Percentiles rank a stretch among this genome's conserved stretches.
Evolutionary conservation across 2,888 invertebrate species (phyloP).

Genomic region (Callimorpha dominula): DNA sequence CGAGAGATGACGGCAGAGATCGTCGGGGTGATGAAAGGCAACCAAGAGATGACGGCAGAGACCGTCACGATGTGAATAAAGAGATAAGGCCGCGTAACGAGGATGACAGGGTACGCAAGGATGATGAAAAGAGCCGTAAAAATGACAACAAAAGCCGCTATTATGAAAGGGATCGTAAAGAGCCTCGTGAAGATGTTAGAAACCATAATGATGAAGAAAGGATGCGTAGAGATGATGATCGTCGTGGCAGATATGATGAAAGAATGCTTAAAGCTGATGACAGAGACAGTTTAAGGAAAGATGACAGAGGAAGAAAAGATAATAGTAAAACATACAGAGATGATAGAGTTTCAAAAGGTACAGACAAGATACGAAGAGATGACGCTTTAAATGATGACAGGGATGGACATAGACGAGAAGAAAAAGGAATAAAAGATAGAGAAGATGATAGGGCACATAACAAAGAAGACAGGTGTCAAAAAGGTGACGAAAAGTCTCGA

Average conservation of each 20-base stretch:
- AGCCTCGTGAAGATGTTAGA: conserved; percentile 21
- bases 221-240: conserved; percentile 27
- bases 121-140: conserved; percentile 24
- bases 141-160: conserved; percentile 23
- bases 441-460: neutral
- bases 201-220: conserved; percentile 19
- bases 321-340: neutral
- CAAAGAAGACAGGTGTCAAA: neutral
- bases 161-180: conserved; percentile 13
- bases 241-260: conserved; percentile 9
- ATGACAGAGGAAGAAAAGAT: conserved; percentile 33
- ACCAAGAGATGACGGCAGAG: conserved; percentile 25
- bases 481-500: conserved; percentile 6
- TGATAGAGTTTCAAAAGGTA: neutral
- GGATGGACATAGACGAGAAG: neutral
- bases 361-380: neutral
- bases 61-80: conserved; percentile 33
- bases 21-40: conserved; percentile 25
- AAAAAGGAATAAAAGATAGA: neutral
- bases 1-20: conserved; percentile 9
- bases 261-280: conserved; percentile 33
- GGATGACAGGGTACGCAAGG: conserved; percentile 31
- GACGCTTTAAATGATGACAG: neutral
- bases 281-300: conserved; percentile 31
- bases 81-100: conserved; percentile 28